Evolutionary conservation across 2,888 invertebrate species (phyloP), one percentile per base, ranked within the genome.

Genomic region (Phyllotreta cruciferae): DNA sequence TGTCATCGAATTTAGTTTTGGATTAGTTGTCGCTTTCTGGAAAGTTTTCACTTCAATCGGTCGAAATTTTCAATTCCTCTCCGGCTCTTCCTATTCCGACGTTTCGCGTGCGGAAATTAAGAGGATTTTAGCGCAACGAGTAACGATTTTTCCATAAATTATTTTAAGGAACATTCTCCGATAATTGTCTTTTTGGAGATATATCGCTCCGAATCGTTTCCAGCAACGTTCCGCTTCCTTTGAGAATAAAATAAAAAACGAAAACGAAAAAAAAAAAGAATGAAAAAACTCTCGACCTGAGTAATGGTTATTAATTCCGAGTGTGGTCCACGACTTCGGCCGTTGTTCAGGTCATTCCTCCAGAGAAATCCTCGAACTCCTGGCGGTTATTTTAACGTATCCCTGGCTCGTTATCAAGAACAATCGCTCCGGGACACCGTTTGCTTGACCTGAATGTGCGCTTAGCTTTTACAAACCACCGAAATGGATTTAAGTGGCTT

Each of bases 361-460:
- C 67, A 69, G 75, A 75, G 77, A 73, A 49, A 73, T 71, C 73
- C 72, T 75, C 71, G 65, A 68, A 64, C 72, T 72, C 74, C 69
- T 71, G 75, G 71, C 70, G 74, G 76, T 76, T 76, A 77, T 77
- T 77, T 76, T 74, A 71, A 69, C 71, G 63, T 66, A 63, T 71
- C 74, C 55, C 70, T 64, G 64, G 71, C 75, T 78, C 77, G 78
- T 78, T 79, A 78, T 78, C 78, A 71, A 73, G 73, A 77, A 77
- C 77, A 78, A 79, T 79, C 78, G 75, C 75, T 75, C 73, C 71
- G 77, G 75, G 77, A 73, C 72, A 70, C 73, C 73, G 75, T 71
- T 73, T 71, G 71, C 73, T 75, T 74, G 75, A 74, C 73, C 74
- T 70, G 71, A 71, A 75, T 74, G 73, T 67, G 70, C 64, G 64